Evolutionary conservation across 30 jellyfish, hydroid and myxozoan genomes (phyloP).

Genomic region (Aurelia sp.): DNA sequence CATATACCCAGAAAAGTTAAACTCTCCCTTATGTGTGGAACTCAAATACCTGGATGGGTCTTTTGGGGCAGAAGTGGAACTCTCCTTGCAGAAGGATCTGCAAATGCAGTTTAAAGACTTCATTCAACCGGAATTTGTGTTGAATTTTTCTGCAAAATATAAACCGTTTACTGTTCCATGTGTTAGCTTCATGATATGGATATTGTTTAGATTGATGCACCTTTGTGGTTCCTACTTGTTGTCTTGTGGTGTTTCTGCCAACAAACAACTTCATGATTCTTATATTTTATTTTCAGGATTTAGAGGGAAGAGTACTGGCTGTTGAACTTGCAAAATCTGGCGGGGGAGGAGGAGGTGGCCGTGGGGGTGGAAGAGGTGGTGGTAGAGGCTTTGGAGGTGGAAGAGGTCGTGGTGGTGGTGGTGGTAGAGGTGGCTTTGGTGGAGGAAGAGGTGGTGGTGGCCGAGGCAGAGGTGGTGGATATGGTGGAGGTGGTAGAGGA

Average conservation of each 20-base stretch:
- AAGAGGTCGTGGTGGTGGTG: slow-evolving; percentile 66
- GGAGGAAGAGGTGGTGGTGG: slow-evolving; percentile 83
- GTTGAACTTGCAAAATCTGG: slow-evolving; percentile 40
- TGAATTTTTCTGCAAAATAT: no score
- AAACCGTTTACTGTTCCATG: no score
- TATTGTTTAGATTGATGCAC: no score
- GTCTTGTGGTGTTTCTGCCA: no score
- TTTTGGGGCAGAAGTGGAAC: no score
- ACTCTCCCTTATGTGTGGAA: no score
- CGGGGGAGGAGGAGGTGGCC: slow-evolving; percentile 44
- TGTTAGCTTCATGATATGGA: not conserved
- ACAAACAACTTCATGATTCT: not conserved
- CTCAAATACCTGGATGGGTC: no score
- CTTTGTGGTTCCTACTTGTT: no score
- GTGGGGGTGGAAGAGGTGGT: slow-evolving; percentile 68
- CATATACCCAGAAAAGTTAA: no score
- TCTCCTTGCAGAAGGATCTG: no score
- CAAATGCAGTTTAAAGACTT: no score
- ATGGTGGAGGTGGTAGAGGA: slow-evolving; percentile 71
- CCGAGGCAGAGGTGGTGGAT: slow-evolving; percentile 58
- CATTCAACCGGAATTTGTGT: no score
- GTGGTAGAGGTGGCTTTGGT: slow-evolving; percentile 52
- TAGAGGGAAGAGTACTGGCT: slow-evolving; percentile 35
- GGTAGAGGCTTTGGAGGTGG: slow-evolving; percentile 73
- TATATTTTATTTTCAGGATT: not conserved